A percentile compares a stretch with the other conserved stretches of the same genome.
Conservation (phyloP, 2,797 vertebrate genomes). For the Nannoperca obscura region DNA sequence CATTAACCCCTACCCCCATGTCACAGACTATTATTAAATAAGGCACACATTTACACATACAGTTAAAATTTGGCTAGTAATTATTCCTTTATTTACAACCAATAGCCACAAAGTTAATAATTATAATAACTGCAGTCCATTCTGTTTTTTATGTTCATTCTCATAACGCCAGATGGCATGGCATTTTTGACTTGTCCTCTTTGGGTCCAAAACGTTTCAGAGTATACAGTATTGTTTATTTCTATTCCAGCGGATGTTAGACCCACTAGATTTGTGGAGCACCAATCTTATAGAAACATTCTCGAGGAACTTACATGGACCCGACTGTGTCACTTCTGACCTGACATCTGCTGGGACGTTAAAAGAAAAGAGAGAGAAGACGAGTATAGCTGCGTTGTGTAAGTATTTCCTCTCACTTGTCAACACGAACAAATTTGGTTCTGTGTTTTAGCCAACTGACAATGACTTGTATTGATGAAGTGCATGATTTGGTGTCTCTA, state of each 20-base stretch:
- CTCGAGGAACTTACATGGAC: conserved; percentile 51
- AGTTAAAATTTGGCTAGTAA: conserved; percentile 90
- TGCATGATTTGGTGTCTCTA: conserved; percentile 54
- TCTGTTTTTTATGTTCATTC: conserved; percentile 64
- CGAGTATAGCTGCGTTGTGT: conserved; percentile 67
- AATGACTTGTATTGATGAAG: conserved; percentile 46
- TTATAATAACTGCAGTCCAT: conserved; percentile 77
- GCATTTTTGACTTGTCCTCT: conserved; percentile 58
- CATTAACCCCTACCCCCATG: conserved; percentile 70
- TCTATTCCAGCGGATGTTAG: conserved; percentile 38
- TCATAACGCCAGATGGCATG: conserved; percentile 40
- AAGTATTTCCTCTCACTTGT: conserved; percentile 52
- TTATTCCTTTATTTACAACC: conserved; percentile 91
- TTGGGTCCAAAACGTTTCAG: conserved; percentile 59
- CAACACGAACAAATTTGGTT: conserved; percentile 36
- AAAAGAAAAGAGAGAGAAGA: conserved; percentile 31
- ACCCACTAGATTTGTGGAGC: conserved; percentile 62
- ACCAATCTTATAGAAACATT: conserved; percentile 71
- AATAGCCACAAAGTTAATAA: conserved; percentile 86
- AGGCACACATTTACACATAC: conserved; percentile 93
- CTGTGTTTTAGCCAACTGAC: conserved; percentile 43
- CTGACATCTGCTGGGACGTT: conserved; percentile 50
- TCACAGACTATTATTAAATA: conserved; percentile 90
- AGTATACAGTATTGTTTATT: conserved; percentile 36
- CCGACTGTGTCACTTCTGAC: conserved; percentile 41